These are phyloP conservation scores for Penaeus indicus DNA, from an alignment of 1,140 invertebrate genomes.

Conservation along the genomic window DNA sequence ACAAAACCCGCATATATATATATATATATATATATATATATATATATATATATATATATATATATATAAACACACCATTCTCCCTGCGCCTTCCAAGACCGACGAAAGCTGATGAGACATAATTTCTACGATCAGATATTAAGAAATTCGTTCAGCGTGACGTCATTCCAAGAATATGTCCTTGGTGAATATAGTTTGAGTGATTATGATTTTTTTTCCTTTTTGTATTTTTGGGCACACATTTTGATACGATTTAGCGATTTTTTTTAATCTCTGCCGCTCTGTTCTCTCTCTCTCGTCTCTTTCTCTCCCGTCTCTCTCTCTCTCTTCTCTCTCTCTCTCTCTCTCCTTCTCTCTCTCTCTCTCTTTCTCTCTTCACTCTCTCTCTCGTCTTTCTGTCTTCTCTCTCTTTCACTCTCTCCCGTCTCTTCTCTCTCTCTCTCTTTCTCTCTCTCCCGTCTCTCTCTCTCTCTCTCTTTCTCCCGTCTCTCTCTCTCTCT, in stretches of 20 bases:
- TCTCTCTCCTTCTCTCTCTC: not conserved
- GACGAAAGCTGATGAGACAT: no score
- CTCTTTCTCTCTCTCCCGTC: not conserved
- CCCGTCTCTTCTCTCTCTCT: no score
- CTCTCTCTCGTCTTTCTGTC: not conserved
- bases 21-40: not conserved
- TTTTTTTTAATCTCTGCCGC: no score
- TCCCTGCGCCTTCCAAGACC: not conserved
- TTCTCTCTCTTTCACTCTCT: not conserved
- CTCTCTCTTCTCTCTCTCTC: not conserved
- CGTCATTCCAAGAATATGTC: no score
- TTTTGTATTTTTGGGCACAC: no score
- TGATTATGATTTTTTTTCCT: no score
- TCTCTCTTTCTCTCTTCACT: not conserved
- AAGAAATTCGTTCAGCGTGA: no score
- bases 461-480: not conserved
- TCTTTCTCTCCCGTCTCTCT: not conserved
- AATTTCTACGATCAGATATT: no score
- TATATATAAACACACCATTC: not conserved
- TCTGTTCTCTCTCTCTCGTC: not conserved
- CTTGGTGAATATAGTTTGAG: no score
- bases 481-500: not conserved
- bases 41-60: constrained; percentile 2
- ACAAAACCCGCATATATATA: no score
- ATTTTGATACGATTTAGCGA: no score